phyloP scores from a whole-genome alignment of 2,113 vertebrate species.

The Periophthalmus modestus region DNA sequence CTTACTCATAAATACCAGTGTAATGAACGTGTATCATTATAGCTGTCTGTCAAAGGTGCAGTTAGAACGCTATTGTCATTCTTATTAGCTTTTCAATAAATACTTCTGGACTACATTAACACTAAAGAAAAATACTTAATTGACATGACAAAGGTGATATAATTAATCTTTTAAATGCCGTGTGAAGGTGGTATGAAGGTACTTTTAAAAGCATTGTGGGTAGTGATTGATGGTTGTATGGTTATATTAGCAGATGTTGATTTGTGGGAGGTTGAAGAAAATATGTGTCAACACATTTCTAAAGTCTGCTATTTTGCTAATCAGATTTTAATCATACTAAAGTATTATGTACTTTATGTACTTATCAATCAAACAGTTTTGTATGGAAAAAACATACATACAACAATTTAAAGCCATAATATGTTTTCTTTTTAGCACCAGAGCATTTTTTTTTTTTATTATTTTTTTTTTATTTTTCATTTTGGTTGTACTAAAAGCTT shows the following conservation, averaged over 20 bases:
- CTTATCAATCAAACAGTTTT: too few species aligned
- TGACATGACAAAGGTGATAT: constrained; percentile 4
- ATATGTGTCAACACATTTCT: background rate
- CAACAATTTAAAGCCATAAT: too few species aligned
- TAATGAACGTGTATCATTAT: constrained; percentile 56
- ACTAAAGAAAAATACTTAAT: background rate
- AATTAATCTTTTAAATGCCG: background rate
- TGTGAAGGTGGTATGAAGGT: background rate
- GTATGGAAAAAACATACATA: too few species aligned
- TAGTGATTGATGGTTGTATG: constrained; percentile 2
- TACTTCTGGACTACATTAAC: background rate
- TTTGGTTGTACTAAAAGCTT: too few species aligned
- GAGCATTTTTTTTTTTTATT: too few species aligned
- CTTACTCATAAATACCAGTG: constrained; percentile 62
- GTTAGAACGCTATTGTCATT: constrained; percentile 27
- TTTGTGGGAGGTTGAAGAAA: background rate
- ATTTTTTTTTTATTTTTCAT: too few species aligned
- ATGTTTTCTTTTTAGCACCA: too few species aligned
- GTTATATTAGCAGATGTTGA: background rate
- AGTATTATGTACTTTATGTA: too few species aligned
- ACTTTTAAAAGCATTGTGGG: constrained; percentile 1
- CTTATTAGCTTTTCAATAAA: background rate
- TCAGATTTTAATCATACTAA: background rate
- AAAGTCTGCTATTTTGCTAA: background rate
- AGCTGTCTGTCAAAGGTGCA: constrained; percentile 57